Percentiles rank a stretch among this genome's conserved stretches.
These are phyloP conservation scores for Oasisia sp. DNA, from an alignment of 2,888 invertebrate genomes.

Conservation along the genomic window DNA sequence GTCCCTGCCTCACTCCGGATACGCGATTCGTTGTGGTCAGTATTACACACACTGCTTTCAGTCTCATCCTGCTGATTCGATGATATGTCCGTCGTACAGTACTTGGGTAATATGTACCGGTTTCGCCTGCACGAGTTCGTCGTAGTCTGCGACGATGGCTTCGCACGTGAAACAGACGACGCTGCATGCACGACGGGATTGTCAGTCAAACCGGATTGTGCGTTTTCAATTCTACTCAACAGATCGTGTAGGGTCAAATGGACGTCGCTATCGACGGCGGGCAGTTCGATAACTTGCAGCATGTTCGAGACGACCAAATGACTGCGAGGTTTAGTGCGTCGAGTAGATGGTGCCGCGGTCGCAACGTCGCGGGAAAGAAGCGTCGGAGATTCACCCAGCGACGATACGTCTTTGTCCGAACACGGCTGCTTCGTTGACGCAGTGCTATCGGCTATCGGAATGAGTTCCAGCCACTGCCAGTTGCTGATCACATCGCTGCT, in stretches of 20 bases:
- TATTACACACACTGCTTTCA: neutral
- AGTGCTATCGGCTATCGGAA: neutral
- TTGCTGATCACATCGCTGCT: constrained; percentile 1
- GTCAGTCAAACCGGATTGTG: neutral
- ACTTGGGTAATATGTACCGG: neutral
- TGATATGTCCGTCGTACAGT: neutral
- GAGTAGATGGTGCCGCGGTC: neutral
- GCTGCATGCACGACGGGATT: neutral
- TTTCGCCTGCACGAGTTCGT: neutral
- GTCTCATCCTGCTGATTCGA: neutral
- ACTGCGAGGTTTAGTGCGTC: neutral
- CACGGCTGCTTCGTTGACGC: neutral
- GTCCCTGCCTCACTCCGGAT: neutral
- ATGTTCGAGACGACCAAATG: neutral
- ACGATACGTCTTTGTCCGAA: neutral
- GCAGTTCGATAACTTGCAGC: neutral
- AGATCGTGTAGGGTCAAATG: neutral
- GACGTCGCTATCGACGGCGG: neutral
- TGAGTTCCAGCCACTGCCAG: constrained; percentile 17
- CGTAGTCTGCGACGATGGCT: neutral
- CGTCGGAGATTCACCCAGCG: neutral
- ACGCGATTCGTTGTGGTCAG: neutral
- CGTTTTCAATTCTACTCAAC: neutral
- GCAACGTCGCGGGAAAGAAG: neutral
- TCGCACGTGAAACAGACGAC: neutral